Conservation (phyloP, 2,888 invertebrate species). For the Amiota mariae region DNA sequence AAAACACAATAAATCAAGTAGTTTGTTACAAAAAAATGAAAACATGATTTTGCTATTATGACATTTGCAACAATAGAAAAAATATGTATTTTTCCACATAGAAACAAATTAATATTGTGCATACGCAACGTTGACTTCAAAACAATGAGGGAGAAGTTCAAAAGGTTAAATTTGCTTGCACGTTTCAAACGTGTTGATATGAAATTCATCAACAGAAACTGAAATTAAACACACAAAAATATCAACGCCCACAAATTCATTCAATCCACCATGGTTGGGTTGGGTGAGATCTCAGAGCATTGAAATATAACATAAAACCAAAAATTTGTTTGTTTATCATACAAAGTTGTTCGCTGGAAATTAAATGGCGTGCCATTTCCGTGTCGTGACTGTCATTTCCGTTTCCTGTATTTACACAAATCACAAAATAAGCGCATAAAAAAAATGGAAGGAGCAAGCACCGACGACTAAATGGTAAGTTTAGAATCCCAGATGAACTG, state of each 20-base stretch:
- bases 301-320: slow-evolving; percentile 8
- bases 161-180: neutral
- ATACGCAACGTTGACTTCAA: neutral
- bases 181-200: slow-evolving; percentile 10
- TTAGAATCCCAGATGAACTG: too few species aligned
- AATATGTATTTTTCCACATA: neutral
- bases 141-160: neutral
- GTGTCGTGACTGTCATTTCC: slow-evolving; percentile 68
- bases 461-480: too few species aligned
- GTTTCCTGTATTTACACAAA: slow-evolving; percentile 67
- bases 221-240: neutral
- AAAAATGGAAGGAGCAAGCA: slow-evolving; percentile 11
- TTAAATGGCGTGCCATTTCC: slow-evolving; percentile 68
- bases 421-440: slow-evolving; percentile 62
- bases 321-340: slow-evolving; percentile 24
- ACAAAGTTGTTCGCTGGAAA: slow-evolving; percentile 49
- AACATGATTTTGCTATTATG: neutral
- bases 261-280: neutral
- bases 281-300: neutral
- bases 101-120: neutral
- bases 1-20: too few species aligned
- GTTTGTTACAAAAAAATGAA: neutral
- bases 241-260: neutral
- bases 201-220: slow-evolving; percentile 13
- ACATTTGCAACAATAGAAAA: neutral